Base-by-base conservation (phyloP, 2,888 invertebrate species). In the Cephonodes hylas region DNA sequence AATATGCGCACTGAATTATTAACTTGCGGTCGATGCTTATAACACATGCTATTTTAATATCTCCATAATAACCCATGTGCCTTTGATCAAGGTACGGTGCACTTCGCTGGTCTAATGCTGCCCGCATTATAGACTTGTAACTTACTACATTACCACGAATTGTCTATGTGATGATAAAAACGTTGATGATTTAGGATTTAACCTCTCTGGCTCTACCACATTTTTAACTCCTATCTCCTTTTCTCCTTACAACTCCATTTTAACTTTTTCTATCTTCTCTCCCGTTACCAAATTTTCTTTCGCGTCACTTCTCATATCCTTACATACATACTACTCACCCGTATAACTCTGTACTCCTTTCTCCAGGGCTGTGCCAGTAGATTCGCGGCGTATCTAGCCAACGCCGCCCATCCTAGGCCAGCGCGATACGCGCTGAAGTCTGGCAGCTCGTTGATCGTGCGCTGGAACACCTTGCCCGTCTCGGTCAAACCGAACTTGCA, bases 301-400 rank as follows among this genome's bases (percentile, higher is more conserved):
- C 34, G 1, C 34, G 20, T 34, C n/a, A n/a, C n/a, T 4, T 13
- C 13, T n/a, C 18, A 18, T 25, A 25, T 13, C n/a, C 8, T 42
- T 27, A 7, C 15, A 18, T 8, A 15, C 18, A n/a, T 15, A 44
- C 27, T n/a, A 72, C 85, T 84, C 79, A 97, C 97, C 93, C 96
- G 95, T 66, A 98, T 94, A 65, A 94, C 94, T 72, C 95, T 94
- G 82, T 96, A 98, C 84, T 98, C 98, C 82, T 95, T 96, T 70
- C 98, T 91, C 98, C 98, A 98, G 3, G 97, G 97, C 81, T 97
- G 97, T 13, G 96, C 94, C 60, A 97, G 91, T 65, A 98, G 90
- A 87, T 98, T 97, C 62, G 95, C 96, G 1, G 97, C 97, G 84
- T 98, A 98, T 69, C 96, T 93, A 64, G 96, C 97, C 68, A 98